Base-by-base conservation (phyloP, 2,113 vertebrate genomes). In the Takifugu bimaculatus region DNA sequence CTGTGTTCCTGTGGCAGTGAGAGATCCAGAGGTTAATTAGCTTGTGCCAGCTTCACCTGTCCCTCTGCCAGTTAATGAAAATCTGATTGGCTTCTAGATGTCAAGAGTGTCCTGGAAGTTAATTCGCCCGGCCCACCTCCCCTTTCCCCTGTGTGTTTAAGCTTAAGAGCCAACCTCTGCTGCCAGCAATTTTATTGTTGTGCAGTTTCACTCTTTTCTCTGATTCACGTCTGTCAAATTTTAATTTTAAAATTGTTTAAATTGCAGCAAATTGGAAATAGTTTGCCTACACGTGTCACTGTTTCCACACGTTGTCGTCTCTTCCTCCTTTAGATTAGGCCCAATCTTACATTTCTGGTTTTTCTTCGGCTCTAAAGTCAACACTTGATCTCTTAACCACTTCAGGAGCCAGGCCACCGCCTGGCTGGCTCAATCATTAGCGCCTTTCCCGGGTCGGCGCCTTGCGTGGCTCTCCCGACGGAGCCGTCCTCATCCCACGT, bases 31-130 rank as follows among this genome's bases (percentile, higher is more conserved):
- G 90, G 90, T 89, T 91, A 91, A 91, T 92, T 91, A 89, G 86
- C 87, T 80, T 80, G 89, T 83, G 85, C 87, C 87, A 85, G 85
- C 87, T 87, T 88, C 79, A 85, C 82, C 88, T 78, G 73, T 90
- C 87, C 90, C 88, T 88, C 79, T 84, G 85, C 85, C 86, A 86
- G 85, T 91, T 91, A 91, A 92, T 90, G 88, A 88, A 91, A 90
- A 91, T 89, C 88, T 89, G 88, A 92, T 92, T 91, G 89, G 87
- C 85, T 89, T 88, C 86, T 91, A 80, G 80, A 84, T 90, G 90
- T 92, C 89, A 90, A 89, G 88, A 90, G 90, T 91, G 90, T 84
- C 84, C 79, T 89, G 85, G 85, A 88, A 90, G 91, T 91, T 92
- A 92, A 91, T 91, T 91, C 82, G 68, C 84, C 78, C 35, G 71